phyloP scores from a whole-genome alignment of 2,113 vertebrate species.

The Speoplatyrhinus poulsoni region DNA sequence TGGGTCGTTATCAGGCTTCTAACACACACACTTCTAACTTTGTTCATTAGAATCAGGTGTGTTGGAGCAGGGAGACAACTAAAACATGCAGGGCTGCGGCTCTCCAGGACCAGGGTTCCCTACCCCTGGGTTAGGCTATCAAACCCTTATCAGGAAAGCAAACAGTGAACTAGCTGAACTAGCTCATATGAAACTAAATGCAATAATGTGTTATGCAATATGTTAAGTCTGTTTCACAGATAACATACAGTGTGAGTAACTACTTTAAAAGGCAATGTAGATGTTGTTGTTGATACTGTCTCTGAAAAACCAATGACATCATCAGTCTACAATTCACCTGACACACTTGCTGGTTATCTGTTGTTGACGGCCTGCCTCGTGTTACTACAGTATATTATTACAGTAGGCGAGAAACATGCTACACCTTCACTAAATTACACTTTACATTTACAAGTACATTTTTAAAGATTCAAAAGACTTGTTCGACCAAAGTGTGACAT shows the following conservation, averaged over 20 bases:
- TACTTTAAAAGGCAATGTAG: not conserved
- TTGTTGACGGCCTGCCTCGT: conserved; percentile 2
- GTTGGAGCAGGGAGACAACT: no score
- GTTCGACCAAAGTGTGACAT: not conserved
- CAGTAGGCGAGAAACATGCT: not conserved
- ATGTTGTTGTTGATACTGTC: conserved; percentile 17
- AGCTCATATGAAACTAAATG: not conserved
- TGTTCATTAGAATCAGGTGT: no score
- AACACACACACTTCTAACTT: no score
- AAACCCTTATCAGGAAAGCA: not conserved
- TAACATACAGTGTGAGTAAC: no score
- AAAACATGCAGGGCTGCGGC: no score
- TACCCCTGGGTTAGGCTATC: no score
- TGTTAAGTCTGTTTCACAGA: not conserved
- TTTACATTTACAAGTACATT: not conserved
- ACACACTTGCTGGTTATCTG: no score
- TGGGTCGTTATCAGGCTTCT: no score
- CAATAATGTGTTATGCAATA: not conserved
- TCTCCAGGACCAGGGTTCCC: no score
- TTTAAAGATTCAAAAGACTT: not conserved
- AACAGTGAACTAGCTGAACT: not conserved
- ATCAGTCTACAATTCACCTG: no score
- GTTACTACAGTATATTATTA: conserved; percentile 14
- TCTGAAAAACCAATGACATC: not conserved
- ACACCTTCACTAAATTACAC: not conserved